Conservation (phyloP, 2,113 vertebrate genomes). For the Trogon surrucura region DNA sequence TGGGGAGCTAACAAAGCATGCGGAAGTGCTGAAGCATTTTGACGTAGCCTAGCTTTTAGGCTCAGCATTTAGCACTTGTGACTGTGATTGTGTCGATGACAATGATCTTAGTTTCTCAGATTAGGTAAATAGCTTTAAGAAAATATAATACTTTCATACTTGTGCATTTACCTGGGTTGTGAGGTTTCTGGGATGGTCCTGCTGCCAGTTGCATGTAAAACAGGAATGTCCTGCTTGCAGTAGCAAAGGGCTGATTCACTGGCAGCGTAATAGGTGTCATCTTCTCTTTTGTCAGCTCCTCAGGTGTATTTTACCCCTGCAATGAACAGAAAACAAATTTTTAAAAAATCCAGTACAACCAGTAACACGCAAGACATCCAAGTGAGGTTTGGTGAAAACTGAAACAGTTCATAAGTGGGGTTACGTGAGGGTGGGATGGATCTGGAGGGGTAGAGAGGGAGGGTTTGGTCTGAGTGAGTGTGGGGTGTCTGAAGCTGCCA, state of each 20-base stretch:
- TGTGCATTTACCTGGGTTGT: constrained; percentile 9
- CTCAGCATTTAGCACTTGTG: neutral
- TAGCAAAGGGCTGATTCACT: constrained; percentile 49
- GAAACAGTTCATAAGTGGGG: neutral
- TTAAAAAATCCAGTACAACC: constrained; percentile 56
- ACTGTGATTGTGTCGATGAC: neutral
- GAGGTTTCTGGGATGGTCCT: constrained; percentile 18
- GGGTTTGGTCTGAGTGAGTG: neutral
- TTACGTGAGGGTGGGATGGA: neutral
- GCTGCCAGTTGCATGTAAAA: constrained; percentile 1
- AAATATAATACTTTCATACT: neutral
- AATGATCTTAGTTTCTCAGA: neutral
- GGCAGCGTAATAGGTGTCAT: constrained; percentile 22
- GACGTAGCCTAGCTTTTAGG: neutral
- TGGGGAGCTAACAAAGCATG: neutral
- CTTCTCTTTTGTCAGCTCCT: constrained; percentile 51
- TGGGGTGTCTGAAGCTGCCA: neutral
- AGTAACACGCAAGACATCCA: neutral
- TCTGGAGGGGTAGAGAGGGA: neutral
- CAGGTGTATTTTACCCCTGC: constrained; percentile 22
- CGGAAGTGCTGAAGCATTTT: neutral
- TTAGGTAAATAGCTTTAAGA: neutral
- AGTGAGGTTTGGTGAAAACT: neutral
- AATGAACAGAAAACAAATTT: constrained; percentile 39
- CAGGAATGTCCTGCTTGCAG: constrained; percentile 51